phyloP scores from a whole-genome alignment of 2,888 invertebrate genomes.

The Atethmia centrago region DNA sequence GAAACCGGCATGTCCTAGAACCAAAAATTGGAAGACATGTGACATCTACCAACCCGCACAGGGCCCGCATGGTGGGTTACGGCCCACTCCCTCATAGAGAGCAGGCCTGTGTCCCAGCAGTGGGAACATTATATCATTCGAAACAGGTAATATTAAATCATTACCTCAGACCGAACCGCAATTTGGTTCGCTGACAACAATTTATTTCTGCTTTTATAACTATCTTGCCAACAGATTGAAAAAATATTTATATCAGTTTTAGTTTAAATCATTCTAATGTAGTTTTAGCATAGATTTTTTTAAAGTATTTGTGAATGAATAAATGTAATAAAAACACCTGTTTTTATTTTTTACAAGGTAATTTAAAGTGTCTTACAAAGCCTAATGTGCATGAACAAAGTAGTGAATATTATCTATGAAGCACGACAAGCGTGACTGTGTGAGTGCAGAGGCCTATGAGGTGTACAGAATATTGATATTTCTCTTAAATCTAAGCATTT shows the following conservation, averaged over 20 bases:
- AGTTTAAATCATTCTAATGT: background rate
- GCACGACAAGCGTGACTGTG: slow-evolving; percentile 73
- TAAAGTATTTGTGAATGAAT: background rate
- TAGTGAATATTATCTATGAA: slow-evolving; percentile 49
- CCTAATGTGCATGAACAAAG: slow-evolving; percentile 28
- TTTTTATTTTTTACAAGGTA: background rate
- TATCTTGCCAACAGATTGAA: background rate
- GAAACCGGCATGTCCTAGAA: too few species aligned
- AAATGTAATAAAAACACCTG: too few species aligned
- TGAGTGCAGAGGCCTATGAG: slow-evolving; percentile 68
- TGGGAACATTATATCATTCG: too few species aligned
- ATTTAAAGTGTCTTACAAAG: slow-evolving; percentile 11
- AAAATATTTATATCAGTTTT: background rate
- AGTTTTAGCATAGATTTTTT: background rate
- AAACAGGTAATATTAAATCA: background rate
- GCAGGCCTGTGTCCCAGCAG: too few species aligned
- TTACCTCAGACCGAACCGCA: too few species aligned
- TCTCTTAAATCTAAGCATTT: slow-evolving; percentile 18
- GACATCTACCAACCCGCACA: too few species aligned
- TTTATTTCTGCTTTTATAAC: background rate
- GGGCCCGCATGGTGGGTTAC: too few species aligned
- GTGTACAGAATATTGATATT: slow-evolving; percentile 59
- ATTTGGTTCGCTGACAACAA: background rate
- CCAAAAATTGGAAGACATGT: too few species aligned
- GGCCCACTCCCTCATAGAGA: too few species aligned